Percentiles rank a stretch among this genome's conserved stretches.
phyloP scores from a whole-genome alignment of 2,888 invertebrate species.

The Hirtodrosophila alboralis region DNA sequence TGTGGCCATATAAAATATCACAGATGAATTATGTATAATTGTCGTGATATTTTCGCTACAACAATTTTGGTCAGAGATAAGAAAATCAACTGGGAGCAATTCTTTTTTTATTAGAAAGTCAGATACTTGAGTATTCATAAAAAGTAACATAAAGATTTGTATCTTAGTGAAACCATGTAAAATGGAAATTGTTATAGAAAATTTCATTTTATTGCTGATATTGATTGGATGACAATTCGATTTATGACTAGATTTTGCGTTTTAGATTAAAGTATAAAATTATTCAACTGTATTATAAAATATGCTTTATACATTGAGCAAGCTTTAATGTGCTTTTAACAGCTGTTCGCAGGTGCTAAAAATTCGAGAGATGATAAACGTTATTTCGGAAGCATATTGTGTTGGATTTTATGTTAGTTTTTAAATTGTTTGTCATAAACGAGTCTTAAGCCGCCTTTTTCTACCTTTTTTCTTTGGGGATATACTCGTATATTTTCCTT shows the following conservation, averaged over 20 bases:
- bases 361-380: slow-evolving; percentile 1
- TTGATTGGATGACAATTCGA: not conserved
- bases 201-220: not conserved
- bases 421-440: slow-evolving; percentile 5
- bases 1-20: slow-evolving; percentile 34
- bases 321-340: not conserved
- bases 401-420: slow-evolving; percentile 19
- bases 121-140: too few relatives aligned
- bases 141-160: slow-evolving; percentile 15
- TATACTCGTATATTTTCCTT: slow-evolving; percentile 9
- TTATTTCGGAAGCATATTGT: slow-evolving; percentile 3
- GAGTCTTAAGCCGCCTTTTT: slow-evolving; percentile 9
- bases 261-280: slow-evolving; percentile 1
- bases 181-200: too few relatives aligned
- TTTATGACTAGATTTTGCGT: slow-evolving; percentile 2
- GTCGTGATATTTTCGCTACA: slow-evolving; percentile 23
- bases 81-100: too few relatives aligned
- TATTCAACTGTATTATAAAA: too few relatives aligned
- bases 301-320: too few relatives aligned
- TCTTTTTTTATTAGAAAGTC: too few relatives aligned
- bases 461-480: slow-evolving; percentile 6
- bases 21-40: slow-evolving; percentile 61
- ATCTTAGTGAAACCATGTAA: slow-evolving; percentile 9
- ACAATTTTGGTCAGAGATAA: slow-evolving; percentile 15
- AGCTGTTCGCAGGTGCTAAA: not conserved